Conservation (phyloP, 35 echinoderm and acorn worm species). For the Apostichopus parvimensis region DNA sequence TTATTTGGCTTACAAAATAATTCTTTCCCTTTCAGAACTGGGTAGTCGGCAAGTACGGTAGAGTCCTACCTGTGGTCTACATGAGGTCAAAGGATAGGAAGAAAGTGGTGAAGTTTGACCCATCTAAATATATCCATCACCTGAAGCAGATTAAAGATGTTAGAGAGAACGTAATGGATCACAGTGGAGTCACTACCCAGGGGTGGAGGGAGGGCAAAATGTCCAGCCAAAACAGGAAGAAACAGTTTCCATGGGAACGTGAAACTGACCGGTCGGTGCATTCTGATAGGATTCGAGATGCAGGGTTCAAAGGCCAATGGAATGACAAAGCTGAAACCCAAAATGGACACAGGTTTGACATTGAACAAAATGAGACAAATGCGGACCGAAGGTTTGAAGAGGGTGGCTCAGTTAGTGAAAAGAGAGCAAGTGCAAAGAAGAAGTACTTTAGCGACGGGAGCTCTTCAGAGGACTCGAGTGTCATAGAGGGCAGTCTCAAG, state of each 20-base stretch:
- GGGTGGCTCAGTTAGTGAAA: not conserved
- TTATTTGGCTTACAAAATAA: no score
- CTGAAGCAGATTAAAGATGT: constrained; percentile 59
- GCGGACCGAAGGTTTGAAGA: not conserved
- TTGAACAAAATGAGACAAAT: not conserved
- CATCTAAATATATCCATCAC: constrained; percentile 76
- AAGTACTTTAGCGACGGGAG: not conserved
- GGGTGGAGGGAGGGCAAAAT: not conserved
- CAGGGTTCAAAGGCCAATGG: not conserved
- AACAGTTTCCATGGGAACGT: not conserved
- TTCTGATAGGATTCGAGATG: not conserved
- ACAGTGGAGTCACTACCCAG: not conserved
- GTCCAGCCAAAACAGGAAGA: not conserved
- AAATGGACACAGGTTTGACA: no score
- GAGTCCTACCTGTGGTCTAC: constrained; percentile 88
- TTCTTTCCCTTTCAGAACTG: constrained; percentile 77
- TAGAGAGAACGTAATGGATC: not conserved
- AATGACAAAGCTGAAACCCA: not conserved
- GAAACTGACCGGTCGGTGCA: not conserved
- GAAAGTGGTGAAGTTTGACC: constrained; percentile 76
- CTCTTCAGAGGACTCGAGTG: not conserved
- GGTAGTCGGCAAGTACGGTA: constrained; percentile 87
- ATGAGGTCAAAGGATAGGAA: constrained; percentile 77
- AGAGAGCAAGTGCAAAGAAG: not conserved
- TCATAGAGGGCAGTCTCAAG: not conserved